Evolutionary conservation across 1,140 invertebrate genomes (phyloP).

Genomic region (Apocrypta bakeri): DNA sequence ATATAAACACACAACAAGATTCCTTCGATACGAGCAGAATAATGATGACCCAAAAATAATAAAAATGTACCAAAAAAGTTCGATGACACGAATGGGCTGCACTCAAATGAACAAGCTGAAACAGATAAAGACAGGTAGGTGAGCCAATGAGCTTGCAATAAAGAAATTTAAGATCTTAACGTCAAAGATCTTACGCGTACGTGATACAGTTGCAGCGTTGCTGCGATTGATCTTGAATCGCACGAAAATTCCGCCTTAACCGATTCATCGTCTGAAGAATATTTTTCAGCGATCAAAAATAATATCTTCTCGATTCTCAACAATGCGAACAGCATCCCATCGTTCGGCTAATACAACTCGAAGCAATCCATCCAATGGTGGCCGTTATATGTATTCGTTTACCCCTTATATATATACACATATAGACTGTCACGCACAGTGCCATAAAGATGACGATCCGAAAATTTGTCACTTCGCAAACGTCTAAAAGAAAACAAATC

Average conservation of each 20-base stretch:
- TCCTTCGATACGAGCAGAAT: neutral
- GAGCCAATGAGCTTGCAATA: neutral
- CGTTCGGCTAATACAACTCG: no score
- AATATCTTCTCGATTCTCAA: no score
- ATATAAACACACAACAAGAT: neutral
- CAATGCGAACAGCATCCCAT: no score
- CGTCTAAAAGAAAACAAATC: neutral
- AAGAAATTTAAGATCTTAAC: no score
- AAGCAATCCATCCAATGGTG: neutral
- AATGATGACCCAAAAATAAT: neutral
- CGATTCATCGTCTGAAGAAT: neutral
- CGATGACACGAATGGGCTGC: slow-evolving; percentile 2
- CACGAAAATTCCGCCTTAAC: neutral
- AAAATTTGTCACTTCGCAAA: neutral
- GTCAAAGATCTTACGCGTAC: no score
- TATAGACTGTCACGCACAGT: neutral
- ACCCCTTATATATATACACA: neutral
- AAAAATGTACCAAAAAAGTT: slow-evolving; percentile 34
- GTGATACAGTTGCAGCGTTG: no score
- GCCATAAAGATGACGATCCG: neutral
- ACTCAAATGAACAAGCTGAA: neutral
- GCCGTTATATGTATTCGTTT: neutral
- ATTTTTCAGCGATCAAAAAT: no score
- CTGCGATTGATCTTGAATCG: no score
- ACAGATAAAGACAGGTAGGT: neutral